Base-by-base conservation (phyloP, 2,888 invertebrate genomes). In the Pyrrhia umbra region DNA sequence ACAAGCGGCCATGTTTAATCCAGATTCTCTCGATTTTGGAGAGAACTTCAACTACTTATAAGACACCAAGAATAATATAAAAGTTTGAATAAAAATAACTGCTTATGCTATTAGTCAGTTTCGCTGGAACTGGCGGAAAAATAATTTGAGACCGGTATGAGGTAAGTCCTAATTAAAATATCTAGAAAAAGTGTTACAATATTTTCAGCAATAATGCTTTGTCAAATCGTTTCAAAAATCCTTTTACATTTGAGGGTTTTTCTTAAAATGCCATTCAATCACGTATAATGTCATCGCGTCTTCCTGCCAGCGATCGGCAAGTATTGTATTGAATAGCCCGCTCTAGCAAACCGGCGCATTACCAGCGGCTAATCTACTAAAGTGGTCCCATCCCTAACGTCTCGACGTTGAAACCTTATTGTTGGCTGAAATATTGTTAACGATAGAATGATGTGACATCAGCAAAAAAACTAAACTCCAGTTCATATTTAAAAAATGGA, bases 341-440 rank as follows among this genome's bases (percentile, higher is more conserved):
- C 66, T 71, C 61, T 73, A 65, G 66, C 65, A 69, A 64, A 83
- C 87, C 90, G 91, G 89, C 77, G 83, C 90, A 90, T 91, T 90
- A 89, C 77, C 63, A 57, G 49, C 66, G 68, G 88, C 86, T 91
- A 92, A 92, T 92, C 91, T 90, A 42, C 75, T 83, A 88, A 88
- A 92, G 91, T 90, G 89, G 84, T 75, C 79, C 74, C 81, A 81
- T 83, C 83, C 62, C 78, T 83, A 84, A 75, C 75, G n/a, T n/a
- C 79, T 79, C 2, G 71, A 64, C 61, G 66, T 79, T 78, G 62
- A 54, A 67, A 79, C 69, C 54, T 71, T 76, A 84, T 88, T 88
- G 88, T 86, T 84, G 87, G 76, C 71, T 60, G 79, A 70, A 85
- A 83, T 84, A 85, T 82, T 74, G 75, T 63, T 69, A 61, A 21